These are phyloP conservation scores for Caradrina clavipalpis DNA, from an alignment of 2,888 invertebrate genomes.

Conservation along the genomic window DNA sequence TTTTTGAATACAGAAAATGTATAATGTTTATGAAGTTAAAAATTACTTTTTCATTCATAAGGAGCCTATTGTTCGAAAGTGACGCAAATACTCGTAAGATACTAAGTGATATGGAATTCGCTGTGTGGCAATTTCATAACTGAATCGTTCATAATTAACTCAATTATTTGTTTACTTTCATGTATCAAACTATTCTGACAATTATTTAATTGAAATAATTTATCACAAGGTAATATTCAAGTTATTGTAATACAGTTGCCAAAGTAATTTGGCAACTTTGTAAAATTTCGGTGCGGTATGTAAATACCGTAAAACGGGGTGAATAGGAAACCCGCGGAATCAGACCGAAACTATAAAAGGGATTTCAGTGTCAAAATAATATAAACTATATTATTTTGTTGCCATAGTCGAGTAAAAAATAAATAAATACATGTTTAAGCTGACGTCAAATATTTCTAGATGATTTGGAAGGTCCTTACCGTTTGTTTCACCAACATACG, in stretches of 20 bases:
- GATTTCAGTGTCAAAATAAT: too few relatives aligned
- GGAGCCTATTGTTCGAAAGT: slow-evolving; percentile 47
- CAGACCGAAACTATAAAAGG: too few relatives aligned
- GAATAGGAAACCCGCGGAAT: too few relatives aligned
- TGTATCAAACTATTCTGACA: slow-evolving; percentile 13
- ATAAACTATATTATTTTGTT: too few relatives aligned
- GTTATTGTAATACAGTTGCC: not conserved
- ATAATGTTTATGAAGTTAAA: slow-evolving; percentile 19
- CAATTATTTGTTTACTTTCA: slow-evolving; percentile 17
- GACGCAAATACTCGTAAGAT: slow-evolving; percentile 56
- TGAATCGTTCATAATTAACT: slow-evolving; percentile 30
- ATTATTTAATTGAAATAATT: slow-evolving; percentile 33
- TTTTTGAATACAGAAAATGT: slow-evolving; percentile 10
- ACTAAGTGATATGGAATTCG: slow-evolving; percentile 45
- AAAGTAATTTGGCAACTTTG: too few relatives aligned
- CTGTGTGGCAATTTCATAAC: slow-evolving; percentile 48
- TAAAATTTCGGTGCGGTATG: too few relatives aligned
- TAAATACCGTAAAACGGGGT: too few relatives aligned
- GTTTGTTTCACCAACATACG: slow-evolving; percentile 58
- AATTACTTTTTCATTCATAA: slow-evolving; percentile 49
- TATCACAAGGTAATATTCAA: slow-evolving; percentile 6
- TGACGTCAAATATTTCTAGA: not conserved
- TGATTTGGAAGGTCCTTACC: slow-evolving; percentile 64
- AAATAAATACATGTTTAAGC: too few relatives aligned
- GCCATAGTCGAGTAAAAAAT: too few relatives aligned